Evolutionary conservation across 2,113 vertebrate species (phyloP).

Genomic region (Oncorhynchus clarkii): DNA sequence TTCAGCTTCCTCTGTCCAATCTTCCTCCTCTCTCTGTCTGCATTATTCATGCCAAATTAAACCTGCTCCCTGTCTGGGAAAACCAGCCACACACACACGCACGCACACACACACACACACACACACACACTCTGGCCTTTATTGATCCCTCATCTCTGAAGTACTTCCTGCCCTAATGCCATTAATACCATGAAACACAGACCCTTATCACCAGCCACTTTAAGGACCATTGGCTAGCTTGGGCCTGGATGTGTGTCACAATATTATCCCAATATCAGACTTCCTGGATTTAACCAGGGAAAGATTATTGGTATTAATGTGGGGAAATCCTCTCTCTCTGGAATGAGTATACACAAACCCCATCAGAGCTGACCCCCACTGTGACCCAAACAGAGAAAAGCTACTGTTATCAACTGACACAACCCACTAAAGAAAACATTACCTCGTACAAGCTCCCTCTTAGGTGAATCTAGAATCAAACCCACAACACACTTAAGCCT

Average conservation of each 20-base stretch:
- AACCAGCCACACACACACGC: background rate
- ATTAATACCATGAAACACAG: constrained; percentile 53
- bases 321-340: background rate
- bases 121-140: constrained; percentile 53
- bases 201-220: constrained; percentile 54
- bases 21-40: constrained; percentile 42
- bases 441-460: background rate
- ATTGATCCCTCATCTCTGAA: constrained; percentile 70
- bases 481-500: constrained; percentile 3
- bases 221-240: constrained; percentile 22
- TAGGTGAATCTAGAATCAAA: background rate
- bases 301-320: background rate
- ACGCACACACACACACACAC: constrained; percentile 44
- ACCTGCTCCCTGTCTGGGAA: constrained; percentile 64
- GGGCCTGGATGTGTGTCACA: constrained; percentile 2
- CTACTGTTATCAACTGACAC: background rate
- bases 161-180: constrained; percentile 46
- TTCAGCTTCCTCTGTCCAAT: background rate
- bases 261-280: constrained; percentile 19
- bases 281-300: background rate
- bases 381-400: background rate
- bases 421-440: background rate
- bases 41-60: constrained; percentile 78
- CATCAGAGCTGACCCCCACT: background rate
- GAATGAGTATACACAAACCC: too few relatives aligned